Conservation (phyloP, 2,888 invertebrate species). For the Drosophila anceps region DNA sequence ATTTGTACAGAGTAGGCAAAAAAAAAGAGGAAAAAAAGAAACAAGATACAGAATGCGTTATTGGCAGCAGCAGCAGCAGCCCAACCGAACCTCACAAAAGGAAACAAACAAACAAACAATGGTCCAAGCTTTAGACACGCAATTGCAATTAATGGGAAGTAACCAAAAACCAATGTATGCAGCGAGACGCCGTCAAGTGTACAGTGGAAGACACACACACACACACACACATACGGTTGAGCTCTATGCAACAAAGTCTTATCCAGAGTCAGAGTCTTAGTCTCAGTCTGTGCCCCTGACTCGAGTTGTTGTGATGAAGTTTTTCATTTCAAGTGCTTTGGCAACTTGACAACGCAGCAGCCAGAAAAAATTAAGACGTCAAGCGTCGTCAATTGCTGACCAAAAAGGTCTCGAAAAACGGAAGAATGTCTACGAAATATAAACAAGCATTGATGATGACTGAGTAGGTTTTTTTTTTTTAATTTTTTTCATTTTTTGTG, state of each 20-base stretch:
- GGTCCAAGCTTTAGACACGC: conserved; percentile 77
- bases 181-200: conserved; percentile 74
- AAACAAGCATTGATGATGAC: conserved; percentile 63
- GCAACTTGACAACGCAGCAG: conserved; percentile 65
- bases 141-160: conserved; percentile 83
- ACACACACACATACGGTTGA: conserved; percentile 33
- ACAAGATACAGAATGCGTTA: conserved; percentile 60
- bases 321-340: conserved; percentile 68
- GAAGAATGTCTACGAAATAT: conserved; percentile 67
- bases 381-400: conserved; percentile 74
- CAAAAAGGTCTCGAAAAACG: conserved; percentile 44
- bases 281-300: conserved; percentile 5
- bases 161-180: conserved; percentile 71
- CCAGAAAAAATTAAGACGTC: conserved; percentile 72
- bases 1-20: conserved; percentile 68
- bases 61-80: conserved; percentile 59
- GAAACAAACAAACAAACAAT: conserved; percentile 66
- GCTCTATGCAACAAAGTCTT: conserved; percentile 13
- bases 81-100: conserved; percentile 9
- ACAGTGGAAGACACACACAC: conserved; percentile 51
- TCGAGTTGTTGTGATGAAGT: conserved; percentile 55
- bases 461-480: conserved; percentile 5
- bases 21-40: conserved; percentile 15
- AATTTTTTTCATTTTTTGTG: no score
- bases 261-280: neutral